Base-by-base conservation (phyloP, 1,140 invertebrate genomes). In the Gerris buenoi region DNA sequence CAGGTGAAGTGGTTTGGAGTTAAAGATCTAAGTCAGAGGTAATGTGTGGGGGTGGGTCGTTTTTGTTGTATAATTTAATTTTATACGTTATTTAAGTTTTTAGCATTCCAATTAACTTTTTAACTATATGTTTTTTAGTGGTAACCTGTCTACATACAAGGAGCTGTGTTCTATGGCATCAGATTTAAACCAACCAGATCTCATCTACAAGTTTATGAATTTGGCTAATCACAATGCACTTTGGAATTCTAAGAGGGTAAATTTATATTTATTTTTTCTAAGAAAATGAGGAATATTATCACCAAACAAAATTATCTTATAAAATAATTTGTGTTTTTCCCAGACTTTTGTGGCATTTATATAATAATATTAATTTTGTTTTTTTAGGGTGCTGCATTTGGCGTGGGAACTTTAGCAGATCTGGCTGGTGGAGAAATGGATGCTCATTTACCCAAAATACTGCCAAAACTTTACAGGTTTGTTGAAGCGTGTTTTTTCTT, bases 151-250 rank as follows among this genome's bases (percentile, higher is more conserved):
- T 5, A 96, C 93, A 0, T 97, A 97, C 74, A 92, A 91, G 75
- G 94, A 97, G 79, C 82, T 97, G 2, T 97, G 93, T 78, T 89
- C 91, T 0, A 80, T 97, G 15, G 93, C 93, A 1, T 92, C 90
- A 2, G 93, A 96, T 78, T 79, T 97, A 29, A 95, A 96, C 74
- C 90, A 96, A 75, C 94, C 94, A 0, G 93, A 97, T 77, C 82
- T 97, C 59, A 85, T 96, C 68, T 97, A 97, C 77, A 90, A 93
- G 77, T 97, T 97, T 75, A 91, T 97, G 87, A 88, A 95, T 76
- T 78, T 97, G 66, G 93, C 93, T 2, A 94, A 95, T 81, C 89
- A 96, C 73, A 93, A 96, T 79, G 86, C 90, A 2, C 83, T 91
- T 25, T 97, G 93, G 93, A 95, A 92, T 73, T 93, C 92, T 0